These are phyloP conservation scores for Eristalinus aeneus DNA, from an alignment of 2,888 invertebrate genomes.

Conservation along the genomic window DNA sequence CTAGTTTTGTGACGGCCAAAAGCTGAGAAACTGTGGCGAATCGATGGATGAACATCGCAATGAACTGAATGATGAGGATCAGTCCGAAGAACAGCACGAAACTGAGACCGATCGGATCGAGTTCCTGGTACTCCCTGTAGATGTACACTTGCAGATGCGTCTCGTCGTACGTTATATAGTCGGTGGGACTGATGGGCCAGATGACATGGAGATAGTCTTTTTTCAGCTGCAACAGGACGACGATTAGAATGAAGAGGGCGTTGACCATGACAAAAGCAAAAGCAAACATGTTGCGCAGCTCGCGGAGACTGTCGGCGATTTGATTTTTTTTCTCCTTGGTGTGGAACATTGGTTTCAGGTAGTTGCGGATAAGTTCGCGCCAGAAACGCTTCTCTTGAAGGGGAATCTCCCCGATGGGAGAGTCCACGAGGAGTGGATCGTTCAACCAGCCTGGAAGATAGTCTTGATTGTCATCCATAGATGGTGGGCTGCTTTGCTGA, in stretches of 20 bases:
- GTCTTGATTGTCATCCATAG: constrained; percentile 66
- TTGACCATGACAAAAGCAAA: constrained; percentile 89
- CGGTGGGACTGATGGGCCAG: constrained; percentile 85
- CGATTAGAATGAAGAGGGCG: constrained; percentile 87
- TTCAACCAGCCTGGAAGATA: constrained; percentile 84
- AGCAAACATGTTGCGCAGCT: constrained; percentile 85
- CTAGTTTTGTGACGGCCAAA: constrained; percentile 85
- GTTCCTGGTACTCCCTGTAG: constrained; percentile 83
- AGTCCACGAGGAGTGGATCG: constrained; percentile 85
- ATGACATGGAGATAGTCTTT: constrained; percentile 86
- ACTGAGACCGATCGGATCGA: constrained; percentile 88
- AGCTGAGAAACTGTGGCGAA: constrained; percentile 89
- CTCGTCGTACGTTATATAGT: constrained; percentile 81
- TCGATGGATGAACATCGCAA: constrained; percentile 89
- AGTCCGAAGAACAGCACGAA: constrained; percentile 87
- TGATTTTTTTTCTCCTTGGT: constrained; percentile 83
- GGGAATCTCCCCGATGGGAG: constrained; percentile 85
- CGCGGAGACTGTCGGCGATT: constrained; percentile 77
- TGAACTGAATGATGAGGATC: constrained; percentile 86
- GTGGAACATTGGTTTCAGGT: constrained; percentile 87
- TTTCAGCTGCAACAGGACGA: constrained; percentile 87
- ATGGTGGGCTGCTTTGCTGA: constrained; percentile 19
- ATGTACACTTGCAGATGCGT: constrained; percentile 81
- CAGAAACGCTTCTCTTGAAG: constrained; percentile 88
- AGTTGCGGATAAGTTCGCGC: constrained; percentile 88